A percentile compares a stretch with the other conserved stretches of the same genome.
These are phyloP conservation scores for Amniataba percoides DNA, from an alignment of 2,797 vertebrate species.

Conservation along the genomic window DNA sequence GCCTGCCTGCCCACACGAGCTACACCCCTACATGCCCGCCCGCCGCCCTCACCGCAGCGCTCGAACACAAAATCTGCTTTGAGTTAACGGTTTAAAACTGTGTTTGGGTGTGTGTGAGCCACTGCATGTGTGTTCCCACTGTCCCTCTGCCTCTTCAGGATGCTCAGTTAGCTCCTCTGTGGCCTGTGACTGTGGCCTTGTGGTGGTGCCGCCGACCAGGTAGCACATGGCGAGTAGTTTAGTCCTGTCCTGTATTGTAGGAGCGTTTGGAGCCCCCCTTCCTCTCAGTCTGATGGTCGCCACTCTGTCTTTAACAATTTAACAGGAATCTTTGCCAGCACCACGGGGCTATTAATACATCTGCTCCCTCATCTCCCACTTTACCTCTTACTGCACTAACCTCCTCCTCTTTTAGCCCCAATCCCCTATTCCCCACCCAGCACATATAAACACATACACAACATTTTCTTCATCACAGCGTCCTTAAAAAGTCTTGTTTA, in stretches of 20 bases:
- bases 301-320: slow-evolving; percentile 70
- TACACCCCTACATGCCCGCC: slow-evolving; percentile 70
- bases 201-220: slow-evolving; percentile 44
- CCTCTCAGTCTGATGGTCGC: slow-evolving; percentile 63
- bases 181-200: slow-evolving; percentile 57
- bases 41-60: slow-evolving; percentile 68
- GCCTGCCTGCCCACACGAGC: slow-evolving; percentile 72
- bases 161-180: slow-evolving; percentile 24
- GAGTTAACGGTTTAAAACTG: slow-evolving; percentile 74
- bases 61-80: slow-evolving; percentile 76
- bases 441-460: slow-evolving; percentile 24
- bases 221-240: slow-evolving; percentile 55
- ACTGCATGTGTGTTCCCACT: slow-evolving; percentile 68
- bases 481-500: slow-evolving; percentile 58
- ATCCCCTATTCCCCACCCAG: not conserved
- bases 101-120: slow-evolving; percentile 54
- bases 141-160: slow-evolving; percentile 38
- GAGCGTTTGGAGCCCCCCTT: slow-evolving; percentile 53
- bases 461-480: slow-evolving; percentile 25
- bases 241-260: slow-evolving; percentile 58
- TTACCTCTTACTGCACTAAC: slow-evolving; percentile 44
- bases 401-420: slow-evolving; percentile 32
- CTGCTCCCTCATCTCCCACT: slow-evolving; percentile 45
- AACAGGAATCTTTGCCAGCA: slow-evolving; percentile 68
- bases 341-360: slow-evolving; percentile 72